Conservation (phyloP, 2,888 invertebrate species). For the Cryptosula pallasiana region DNA sequence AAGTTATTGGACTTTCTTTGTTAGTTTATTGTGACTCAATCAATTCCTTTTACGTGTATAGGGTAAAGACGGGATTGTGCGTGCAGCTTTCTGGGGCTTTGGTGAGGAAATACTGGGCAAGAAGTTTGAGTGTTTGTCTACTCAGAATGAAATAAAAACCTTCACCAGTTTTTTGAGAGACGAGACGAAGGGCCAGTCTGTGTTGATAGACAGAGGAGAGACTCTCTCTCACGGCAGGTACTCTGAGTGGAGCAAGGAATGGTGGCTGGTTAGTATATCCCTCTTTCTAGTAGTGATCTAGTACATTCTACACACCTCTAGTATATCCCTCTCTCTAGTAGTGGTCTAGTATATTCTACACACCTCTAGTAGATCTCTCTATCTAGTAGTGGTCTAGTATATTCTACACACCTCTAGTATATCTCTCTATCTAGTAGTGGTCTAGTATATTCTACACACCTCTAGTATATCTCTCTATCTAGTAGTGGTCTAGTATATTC, state of each 20-base stretch:
- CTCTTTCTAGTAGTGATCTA: too few species aligned
- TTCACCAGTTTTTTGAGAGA: conserved; percentile 57
- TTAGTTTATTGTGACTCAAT: too few species aligned
- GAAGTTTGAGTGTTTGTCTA: conserved; percentile 70
- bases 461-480: too few species aligned
- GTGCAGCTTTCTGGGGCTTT: conserved; percentile 68
- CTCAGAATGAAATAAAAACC: conserved; percentile 63
- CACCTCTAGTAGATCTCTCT: conserved; percentile 27
- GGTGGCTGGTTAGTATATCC: conserved; percentile 34
- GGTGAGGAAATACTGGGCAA: conserved; percentile 61
- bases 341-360: too few species aligned
- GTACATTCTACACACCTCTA: too few species aligned
- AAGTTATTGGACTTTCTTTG: too few species aligned
- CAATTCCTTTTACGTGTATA: not conserved
- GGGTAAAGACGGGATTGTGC: not conserved
- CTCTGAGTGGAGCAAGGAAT: conserved; percentile 30
- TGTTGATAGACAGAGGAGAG: conserved; percentile 48
- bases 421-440: too few species aligned
- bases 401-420: too few species aligned
- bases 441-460: too few species aligned
- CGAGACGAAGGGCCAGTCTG: conserved; percentile 47
- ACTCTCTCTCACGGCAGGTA: conserved; percentile 38
- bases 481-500: too few species aligned
- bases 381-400: too few species aligned
- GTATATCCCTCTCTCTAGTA: conserved; percentile 24